Evolutionary conservation across 2,888 invertebrate genomes (phyloP).

Genomic region (Monopis laevigella): DNA sequence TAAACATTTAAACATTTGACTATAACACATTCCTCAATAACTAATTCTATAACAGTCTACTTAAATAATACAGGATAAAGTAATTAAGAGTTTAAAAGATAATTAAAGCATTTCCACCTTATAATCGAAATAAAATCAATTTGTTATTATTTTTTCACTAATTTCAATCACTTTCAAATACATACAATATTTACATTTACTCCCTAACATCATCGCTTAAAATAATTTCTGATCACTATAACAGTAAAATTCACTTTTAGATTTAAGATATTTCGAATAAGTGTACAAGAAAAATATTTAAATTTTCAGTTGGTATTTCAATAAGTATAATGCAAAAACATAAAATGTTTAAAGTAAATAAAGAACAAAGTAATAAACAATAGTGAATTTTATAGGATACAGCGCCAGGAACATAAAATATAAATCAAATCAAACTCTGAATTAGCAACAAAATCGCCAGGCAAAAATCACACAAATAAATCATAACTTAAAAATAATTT

Average conservation of each 20-base stretch:
- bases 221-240: no score
- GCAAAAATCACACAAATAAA: conserved; percentile 58
- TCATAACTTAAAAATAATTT: conserved; percentile 49
- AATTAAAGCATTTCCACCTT: conserved; percentile 68
- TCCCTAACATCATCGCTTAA: background rate
- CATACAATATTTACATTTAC: conserved; percentile 47
- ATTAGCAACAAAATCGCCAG: conserved; percentile 60
- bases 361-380: no score
- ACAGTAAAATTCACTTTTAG: no score
- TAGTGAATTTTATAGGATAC: no score
- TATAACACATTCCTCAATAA: conserved; percentile 43
- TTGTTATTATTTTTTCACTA: conserved; percentile 50
- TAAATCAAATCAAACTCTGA: conserved; percentile 37
- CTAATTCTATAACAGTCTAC: conserved; percentile 68
- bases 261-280: no score
- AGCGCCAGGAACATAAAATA: conserved; percentile 36
- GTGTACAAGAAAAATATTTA: no score
- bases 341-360: no score
- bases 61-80: conserved; percentile 61
- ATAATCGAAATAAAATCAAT: conserved; percentile 61
- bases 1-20: no score
- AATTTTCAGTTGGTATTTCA: no score
- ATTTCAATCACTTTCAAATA: conserved; percentile 38
- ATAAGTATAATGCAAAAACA: no score
- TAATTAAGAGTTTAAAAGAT: conserved; percentile 49